These are phyloP conservation scores for Caenorhabditis auriculariae DNA, from an alignment of 2,888 invertebrate species.

Conservation along the genomic window DNA sequence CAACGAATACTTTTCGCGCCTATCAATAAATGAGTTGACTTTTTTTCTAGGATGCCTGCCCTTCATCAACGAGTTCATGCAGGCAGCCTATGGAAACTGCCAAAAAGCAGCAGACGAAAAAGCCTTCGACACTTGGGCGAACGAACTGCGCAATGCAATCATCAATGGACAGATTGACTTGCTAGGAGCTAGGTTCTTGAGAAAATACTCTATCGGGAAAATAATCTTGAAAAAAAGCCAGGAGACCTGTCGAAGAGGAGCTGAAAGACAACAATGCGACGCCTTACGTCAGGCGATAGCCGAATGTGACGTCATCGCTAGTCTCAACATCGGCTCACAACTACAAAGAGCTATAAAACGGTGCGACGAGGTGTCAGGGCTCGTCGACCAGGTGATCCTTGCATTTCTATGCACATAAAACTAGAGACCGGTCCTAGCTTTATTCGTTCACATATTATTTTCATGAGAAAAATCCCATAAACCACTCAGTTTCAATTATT, in stretches of 20 bases:
- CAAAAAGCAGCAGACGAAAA: conserved; percentile 59
- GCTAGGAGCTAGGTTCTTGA: conserved; percentile 50
- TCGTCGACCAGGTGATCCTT: conserved; percentile 61
- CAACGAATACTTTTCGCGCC: no score
- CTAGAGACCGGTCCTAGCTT: not conserved
- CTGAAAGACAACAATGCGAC: conserved; percentile 61
- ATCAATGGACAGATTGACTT: conserved; percentile 58
- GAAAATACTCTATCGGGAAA: not conserved
- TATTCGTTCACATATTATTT: not conserved
- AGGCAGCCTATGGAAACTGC: conserved; percentile 60
- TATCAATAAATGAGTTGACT: no score
- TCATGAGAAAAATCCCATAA: no score
- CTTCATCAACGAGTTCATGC: conserved; percentile 62
- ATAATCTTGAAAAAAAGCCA: conserved; percentile 36
- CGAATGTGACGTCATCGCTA: conserved; percentile 58
- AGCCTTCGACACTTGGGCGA: conserved; percentile 61
- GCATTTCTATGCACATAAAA: not conserved
- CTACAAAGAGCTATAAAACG: conserved; percentile 54
- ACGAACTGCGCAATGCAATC: conserved; percentile 54
- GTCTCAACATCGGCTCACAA: conserved; percentile 37
- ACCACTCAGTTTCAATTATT: no score
- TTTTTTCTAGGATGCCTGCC: conserved; percentile 54
- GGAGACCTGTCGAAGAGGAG: conserved; percentile 60
- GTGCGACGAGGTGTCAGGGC: conserved; percentile 60
- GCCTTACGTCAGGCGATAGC: conserved; percentile 53